These are phyloP conservation scores for Glaucomys volans DNA, from an alignment of 2,113 vertebrate genomes.

Conservation along the genomic window DNA sequence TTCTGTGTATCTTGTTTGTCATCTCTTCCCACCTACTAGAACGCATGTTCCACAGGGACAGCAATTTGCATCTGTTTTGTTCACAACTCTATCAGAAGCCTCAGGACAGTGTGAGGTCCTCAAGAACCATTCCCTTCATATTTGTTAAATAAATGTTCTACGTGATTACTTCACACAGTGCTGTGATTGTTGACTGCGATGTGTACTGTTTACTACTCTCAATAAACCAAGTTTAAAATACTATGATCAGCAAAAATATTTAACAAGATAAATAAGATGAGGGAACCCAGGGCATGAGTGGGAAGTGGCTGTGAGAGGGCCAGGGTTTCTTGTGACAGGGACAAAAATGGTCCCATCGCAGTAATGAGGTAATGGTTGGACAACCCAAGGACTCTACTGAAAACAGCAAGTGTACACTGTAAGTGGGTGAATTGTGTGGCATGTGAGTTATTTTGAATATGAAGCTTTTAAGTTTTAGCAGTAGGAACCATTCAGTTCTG, in stretches of 20 bases:
- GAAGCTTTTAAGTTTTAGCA: background rate
- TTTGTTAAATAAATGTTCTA: background rate
- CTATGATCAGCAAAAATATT: background rate
- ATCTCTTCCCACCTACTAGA: background rate
- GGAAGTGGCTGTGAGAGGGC: background rate
- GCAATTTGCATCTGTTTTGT: background rate
- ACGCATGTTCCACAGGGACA: no score
- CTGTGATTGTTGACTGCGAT: background rate
- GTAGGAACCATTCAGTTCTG: background rate
- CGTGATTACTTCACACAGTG: background rate
- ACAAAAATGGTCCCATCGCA: background rate
- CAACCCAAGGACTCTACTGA: background rate
- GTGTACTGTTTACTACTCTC: background rate
- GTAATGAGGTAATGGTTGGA: background rate
- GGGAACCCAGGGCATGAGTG: background rate
- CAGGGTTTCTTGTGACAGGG: background rate
- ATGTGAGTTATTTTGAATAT: background rate
- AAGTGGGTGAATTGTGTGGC: background rate
- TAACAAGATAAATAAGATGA: background rate
- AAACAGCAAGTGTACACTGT: background rate
- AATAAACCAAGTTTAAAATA: slow-evolving; percentile 8
- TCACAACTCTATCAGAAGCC: background rate
- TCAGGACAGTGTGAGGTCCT: no score
- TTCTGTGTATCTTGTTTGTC: background rate
- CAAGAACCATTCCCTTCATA: background rate